These are phyloP conservation scores for Drosophila saltans DNA, from an alignment of 1,140 invertebrate genomes.

Conservation along the genomic window DNA sequence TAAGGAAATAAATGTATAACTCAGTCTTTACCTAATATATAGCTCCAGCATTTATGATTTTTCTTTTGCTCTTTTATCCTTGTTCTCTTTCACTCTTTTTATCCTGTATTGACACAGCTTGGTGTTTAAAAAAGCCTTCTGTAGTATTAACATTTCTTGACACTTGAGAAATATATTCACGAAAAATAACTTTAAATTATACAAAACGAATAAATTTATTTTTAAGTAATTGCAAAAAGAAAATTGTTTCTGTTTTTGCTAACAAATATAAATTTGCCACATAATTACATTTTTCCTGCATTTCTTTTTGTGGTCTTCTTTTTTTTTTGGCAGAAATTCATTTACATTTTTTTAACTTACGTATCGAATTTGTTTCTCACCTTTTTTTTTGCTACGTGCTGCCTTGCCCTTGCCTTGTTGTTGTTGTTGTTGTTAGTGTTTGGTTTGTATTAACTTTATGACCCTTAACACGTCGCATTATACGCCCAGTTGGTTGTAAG, in stretches of 20 bases:
- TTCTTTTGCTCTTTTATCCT: too few species aligned
- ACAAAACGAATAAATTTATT: too few species aligned
- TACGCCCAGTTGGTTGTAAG: slow-evolving; percentile 41
- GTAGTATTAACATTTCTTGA: too few species aligned
- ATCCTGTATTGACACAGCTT: too few species aligned
- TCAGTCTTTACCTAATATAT: too few species aligned
- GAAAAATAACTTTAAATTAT: too few species aligned
- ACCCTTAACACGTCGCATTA: slow-evolving; percentile 64
- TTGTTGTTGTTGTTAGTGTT: slow-evolving; percentile 57
- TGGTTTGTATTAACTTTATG: slow-evolving; percentile 78
- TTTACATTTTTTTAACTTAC: slow-evolving; percentile 6
- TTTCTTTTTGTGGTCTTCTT: not conserved
- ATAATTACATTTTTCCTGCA: not conserved
- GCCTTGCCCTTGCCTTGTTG: slow-evolving; percentile 28
- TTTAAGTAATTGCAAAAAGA: too few species aligned
- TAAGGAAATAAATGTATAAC: too few species aligned
- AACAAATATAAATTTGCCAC: not conserved
- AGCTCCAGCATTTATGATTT: too few species aligned
- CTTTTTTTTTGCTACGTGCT: slow-evolving; percentile 40
- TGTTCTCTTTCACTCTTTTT: too few species aligned
- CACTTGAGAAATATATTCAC: too few species aligned
- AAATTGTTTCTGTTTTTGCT: not conserved
- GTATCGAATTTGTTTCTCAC: slow-evolving; percentile 13
- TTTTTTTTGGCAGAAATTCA: not conserved
- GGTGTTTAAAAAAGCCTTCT: too few species aligned